These are phyloP conservation scores for Spodoptera littoralis DNA, from an alignment of 2,888 invertebrate species.

Conservation along the genomic window DNA sequence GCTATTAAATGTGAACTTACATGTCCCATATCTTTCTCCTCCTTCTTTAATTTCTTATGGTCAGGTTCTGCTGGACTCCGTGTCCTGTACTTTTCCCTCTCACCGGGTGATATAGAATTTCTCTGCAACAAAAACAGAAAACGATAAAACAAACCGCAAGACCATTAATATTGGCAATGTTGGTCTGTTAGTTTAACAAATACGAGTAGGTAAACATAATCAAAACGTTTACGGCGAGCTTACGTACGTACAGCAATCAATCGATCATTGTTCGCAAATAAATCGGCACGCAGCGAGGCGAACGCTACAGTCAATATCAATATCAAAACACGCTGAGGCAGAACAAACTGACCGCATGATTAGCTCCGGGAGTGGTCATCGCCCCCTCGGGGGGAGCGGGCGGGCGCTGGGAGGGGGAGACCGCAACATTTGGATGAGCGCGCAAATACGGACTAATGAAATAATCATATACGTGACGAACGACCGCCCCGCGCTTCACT, in stretches of 20 bases:
- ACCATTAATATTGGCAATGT: slow-evolving; percentile 65
- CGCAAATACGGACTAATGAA: slow-evolving; percentile 88
- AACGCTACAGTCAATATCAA: slow-evolving; percentile 87
- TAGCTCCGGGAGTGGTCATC: slow-evolving; percentile 87
- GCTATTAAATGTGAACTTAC: slow-evolving; percentile 85
- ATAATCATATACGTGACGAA: slow-evolving; percentile 88
- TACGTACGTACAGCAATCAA: slow-evolving; percentile 85
- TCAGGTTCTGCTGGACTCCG: slow-evolving; percentile 93
- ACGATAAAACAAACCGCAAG: slow-evolving; percentile 62
- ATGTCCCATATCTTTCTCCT: slow-evolving; percentile 94
- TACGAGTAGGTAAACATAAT: slow-evolving; percentile 84
- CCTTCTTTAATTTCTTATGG: slow-evolving; percentile 93
- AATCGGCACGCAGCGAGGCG: slow-evolving; percentile 86
- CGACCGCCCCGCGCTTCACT: slow-evolving; percentile 76
- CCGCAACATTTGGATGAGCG: slow-evolving; percentile 85
- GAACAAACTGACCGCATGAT: slow-evolving; percentile 89
- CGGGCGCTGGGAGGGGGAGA: slow-evolving; percentile 53
- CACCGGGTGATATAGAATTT: slow-evolving; percentile 95
- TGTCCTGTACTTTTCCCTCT: slow-evolving; percentile 94
- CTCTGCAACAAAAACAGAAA: slow-evolving; percentile 89
- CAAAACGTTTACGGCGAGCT: slow-evolving; percentile 85
- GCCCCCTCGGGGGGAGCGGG: slow-evolving; percentile 68
- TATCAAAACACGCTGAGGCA: slow-evolving; percentile 89
- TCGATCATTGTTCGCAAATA: slow-evolving; percentile 89
- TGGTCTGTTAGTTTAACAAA: slow-evolving; percentile 78